Conservation (phyloP, 1,140 invertebrate species). For the Trichonephila inaurata region DNA sequence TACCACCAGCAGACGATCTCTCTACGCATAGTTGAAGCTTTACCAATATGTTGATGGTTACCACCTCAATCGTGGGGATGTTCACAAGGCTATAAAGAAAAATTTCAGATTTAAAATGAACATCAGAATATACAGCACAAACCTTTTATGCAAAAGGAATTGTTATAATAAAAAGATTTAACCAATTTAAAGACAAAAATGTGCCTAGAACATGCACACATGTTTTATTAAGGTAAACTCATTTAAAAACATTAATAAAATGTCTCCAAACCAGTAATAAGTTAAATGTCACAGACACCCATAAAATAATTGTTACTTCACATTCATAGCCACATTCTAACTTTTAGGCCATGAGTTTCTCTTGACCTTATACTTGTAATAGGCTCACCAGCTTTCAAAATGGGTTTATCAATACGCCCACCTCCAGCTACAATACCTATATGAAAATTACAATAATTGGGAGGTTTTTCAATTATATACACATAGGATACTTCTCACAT, state of each 20-base stretch:
- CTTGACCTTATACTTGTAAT: conserved; percentile 99
- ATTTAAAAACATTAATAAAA: too few relatives aligned
- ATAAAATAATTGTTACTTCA: conserved; percentile 78
- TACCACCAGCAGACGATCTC: conserved; percentile 99
- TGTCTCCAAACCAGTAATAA: too few relatives aligned
- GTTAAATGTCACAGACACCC: too few relatives aligned
- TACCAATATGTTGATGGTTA: conserved; percentile 99
- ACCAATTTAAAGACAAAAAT: background rate
- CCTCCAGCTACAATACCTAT: conserved; percentile 98
- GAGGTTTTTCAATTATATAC: too few relatives aligned
- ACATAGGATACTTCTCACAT: too few relatives aligned
- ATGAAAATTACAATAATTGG: conserved; percentile 65
- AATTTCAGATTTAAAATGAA: background rate
- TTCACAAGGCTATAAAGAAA: conserved; percentile 90
- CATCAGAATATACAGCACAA: background rate
- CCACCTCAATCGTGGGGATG: conserved; percentile 99
- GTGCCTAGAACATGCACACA: too few relatives aligned
- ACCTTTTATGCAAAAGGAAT: background rate
- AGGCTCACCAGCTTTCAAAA: conserved; percentile 99
- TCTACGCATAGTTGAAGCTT: conserved; percentile 99
- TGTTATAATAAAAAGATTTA: background rate
- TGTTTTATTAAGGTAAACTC: too few relatives aligned
- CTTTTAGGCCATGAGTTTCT: conserved; percentile 99
- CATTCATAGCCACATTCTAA: conserved; percentile 86
- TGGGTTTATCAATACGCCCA: conserved; percentile 99